Percentiles rank a stretch among this genome's conserved stretches.
Conservation (phyloP, 2,797 vertebrate species). For the Pseudochirops corinnae region DNA sequence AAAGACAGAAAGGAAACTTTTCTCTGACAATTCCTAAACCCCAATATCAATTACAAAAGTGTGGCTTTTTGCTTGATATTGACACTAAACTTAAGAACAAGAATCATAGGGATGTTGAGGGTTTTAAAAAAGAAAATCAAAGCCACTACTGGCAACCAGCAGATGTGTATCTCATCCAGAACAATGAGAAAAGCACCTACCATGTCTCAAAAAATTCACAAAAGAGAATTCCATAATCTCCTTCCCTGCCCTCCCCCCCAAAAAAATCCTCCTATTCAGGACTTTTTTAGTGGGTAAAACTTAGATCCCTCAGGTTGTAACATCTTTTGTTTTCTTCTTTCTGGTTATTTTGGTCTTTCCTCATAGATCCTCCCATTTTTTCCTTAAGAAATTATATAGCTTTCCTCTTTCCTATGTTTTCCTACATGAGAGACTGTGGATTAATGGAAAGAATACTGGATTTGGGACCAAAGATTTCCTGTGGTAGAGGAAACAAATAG, state of each 20-base stretch:
- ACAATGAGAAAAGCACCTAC: neutral
- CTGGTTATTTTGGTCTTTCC: conserved; percentile 9
- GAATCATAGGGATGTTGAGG: neutral
- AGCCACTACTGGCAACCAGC: neutral
- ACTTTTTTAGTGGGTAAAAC: neutral
- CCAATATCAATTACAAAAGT: conserved; percentile 25
- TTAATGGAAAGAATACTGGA: neutral
- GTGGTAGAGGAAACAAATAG: neutral
- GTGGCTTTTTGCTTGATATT: neutral
- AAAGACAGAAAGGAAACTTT: conserved; percentile 27
- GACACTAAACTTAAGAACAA: neutral
- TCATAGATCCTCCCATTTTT: neutral
- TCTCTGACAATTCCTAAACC: conserved; percentile 8
- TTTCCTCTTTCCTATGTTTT: neutral
- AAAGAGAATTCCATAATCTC: neutral
- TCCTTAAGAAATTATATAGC: neutral
- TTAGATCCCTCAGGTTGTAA: neutral
- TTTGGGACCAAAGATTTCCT: neutral
- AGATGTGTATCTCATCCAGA: neutral
- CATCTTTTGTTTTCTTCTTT: neutral
- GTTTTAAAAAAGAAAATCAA: neutral
- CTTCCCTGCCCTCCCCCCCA: accelerated
- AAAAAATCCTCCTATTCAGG: neutral
- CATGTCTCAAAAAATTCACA: neutral
- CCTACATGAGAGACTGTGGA: neutral